phyloP scores from a whole-genome alignment of 2,113 vertebrate genomes.

The Salvelinus sp. region DNA sequence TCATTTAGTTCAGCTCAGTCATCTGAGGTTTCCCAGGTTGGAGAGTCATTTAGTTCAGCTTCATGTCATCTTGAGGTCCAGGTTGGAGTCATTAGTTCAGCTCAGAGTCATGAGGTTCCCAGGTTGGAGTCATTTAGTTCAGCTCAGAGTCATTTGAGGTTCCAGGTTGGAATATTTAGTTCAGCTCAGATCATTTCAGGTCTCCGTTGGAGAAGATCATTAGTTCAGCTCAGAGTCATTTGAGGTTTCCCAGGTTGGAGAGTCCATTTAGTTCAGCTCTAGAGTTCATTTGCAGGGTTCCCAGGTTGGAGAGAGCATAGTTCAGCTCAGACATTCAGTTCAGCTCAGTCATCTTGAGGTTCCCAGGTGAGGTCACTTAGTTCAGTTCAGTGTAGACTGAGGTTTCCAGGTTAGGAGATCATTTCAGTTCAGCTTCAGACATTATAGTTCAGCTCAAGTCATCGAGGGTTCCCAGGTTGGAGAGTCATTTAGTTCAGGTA shows the following conservation, averaged over 20 bases:
- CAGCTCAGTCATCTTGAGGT: too few species aligned
- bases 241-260: too few species aligned
- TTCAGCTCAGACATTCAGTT: too few species aligned
- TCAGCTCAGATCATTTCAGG: slow-evolving; percentile 21
- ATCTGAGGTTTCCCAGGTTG: neutral
- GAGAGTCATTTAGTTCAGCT: slow-evolving; percentile 49
- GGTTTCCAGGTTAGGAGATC: too few species aligned
- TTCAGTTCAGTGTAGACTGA: too few species aligned
- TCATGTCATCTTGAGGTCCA: neutral
- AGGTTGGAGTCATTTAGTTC: slow-evolving; percentile 49
- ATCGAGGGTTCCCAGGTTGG: too few species aligned
- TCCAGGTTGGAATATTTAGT: too few species aligned
- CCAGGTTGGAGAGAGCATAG: too few species aligned
- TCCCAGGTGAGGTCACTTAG: too few species aligned
- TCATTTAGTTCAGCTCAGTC: slow-evolving; percentile 51
- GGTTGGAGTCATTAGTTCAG: slow-evolving; percentile 44
- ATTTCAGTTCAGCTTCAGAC: too few species aligned
- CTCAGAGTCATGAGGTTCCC: slow-evolving; percentile 5
- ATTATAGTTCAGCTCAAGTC: too few species aligned
- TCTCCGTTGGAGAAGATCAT: slow-evolving; percentile 37
- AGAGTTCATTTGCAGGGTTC: neutral
- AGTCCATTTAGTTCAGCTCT: slow-evolving; percentile 47
- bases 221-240: slow-evolving; percentile 6
- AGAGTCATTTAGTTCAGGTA: too few species aligned
- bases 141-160: neutral